Evolutionary conservation across 2,888 invertebrate genomes (phyloP).

Genomic region (Aphidoletes aphidimyza): DNA sequence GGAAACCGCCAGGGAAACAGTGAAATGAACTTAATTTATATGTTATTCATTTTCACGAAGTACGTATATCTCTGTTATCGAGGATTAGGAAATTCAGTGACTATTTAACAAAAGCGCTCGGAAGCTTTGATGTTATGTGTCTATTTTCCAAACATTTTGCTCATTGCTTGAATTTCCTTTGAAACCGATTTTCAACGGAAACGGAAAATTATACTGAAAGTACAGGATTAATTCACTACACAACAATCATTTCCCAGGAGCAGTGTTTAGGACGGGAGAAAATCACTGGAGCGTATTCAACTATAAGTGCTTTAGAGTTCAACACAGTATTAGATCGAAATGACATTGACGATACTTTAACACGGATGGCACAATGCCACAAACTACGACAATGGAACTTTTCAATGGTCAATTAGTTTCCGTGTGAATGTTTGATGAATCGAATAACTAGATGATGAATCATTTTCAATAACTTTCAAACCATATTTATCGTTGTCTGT

Average conservation of each 20-base stretch:
- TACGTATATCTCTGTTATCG: too few relatives aligned
- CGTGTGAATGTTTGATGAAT: conserved; percentile 13
- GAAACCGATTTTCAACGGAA: neutral
- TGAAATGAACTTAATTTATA: too few relatives aligned
- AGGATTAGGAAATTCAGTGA: neutral
- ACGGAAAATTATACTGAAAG: neutral
- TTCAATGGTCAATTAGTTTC: conserved; percentile 5
- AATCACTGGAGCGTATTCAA: neutral
- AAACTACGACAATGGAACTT: neutral
- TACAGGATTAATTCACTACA: too few relatives aligned
- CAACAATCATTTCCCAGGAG: neutral
- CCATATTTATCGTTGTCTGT: too few relatives aligned
- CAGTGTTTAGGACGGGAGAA: neutral
- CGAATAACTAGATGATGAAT: neutral
- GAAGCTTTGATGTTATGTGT: too few relatives aligned
- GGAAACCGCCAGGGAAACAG: too few relatives aligned
- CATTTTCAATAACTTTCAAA: neutral
- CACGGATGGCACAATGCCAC: neutral
- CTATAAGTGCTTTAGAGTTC: neutral
- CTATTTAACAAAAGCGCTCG: too few relatives aligned
- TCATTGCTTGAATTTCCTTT: neutral
- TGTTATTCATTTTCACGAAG: too few relatives aligned
- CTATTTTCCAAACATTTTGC: neutral
- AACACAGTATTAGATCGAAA: neutral
- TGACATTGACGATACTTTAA: neutral